These are phyloP conservation scores for Hemicrepidius hirtus DNA, from an alignment of 2,888 invertebrate species.

Conservation along the genomic window DNA sequence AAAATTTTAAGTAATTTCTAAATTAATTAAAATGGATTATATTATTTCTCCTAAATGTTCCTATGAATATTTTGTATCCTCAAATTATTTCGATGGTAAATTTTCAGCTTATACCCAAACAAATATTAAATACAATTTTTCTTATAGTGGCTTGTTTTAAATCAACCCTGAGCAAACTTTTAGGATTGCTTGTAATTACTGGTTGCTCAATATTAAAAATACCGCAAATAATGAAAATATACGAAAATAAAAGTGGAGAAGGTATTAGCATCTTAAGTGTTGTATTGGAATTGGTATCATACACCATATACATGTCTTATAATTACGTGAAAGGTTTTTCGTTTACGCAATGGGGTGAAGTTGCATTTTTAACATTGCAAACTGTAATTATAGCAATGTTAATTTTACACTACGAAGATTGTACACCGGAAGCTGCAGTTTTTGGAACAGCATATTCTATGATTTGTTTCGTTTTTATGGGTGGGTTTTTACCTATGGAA, in stretches of 20 bases:
- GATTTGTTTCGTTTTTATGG: slow-evolving; percentile 79
- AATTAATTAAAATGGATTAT: too few relatives aligned
- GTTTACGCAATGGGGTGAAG: slow-evolving; percentile 87
- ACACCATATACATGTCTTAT: slow-evolving; percentile 92
- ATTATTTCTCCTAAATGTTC: background rate
- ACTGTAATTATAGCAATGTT: slow-evolving; percentile 84
- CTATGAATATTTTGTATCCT: background rate
- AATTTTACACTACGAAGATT: slow-evolving; percentile 79
- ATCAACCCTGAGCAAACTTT: slow-evolving; percentile 4
- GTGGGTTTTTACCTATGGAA: slow-evolving; percentile 83
- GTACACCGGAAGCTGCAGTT: slow-evolving; percentile 73
- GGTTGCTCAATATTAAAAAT: slow-evolving; percentile 96
- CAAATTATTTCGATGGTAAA: background rate
- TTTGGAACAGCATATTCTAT: slow-evolving; percentile 79
- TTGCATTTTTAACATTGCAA: slow-evolving; percentile 92
- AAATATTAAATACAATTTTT: background rate
- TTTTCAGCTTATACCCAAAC: background rate
- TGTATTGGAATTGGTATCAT: slow-evolving; percentile 90
- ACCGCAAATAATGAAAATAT: slow-evolving; percentile 96
- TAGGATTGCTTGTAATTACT: slow-evolving; percentile 66
- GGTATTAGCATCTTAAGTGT: slow-evolving; percentile 93
- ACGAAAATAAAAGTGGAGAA: slow-evolving; percentile 86
- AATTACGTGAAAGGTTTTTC: slow-evolving; percentile 93
- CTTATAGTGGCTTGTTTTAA: slow-evolving; percentile 3
- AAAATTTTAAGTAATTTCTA: too few relatives aligned